phyloP scores from a whole-genome alignment of 2,797 vertebrate genomes.

The Urophycis tenuis region DNA sequence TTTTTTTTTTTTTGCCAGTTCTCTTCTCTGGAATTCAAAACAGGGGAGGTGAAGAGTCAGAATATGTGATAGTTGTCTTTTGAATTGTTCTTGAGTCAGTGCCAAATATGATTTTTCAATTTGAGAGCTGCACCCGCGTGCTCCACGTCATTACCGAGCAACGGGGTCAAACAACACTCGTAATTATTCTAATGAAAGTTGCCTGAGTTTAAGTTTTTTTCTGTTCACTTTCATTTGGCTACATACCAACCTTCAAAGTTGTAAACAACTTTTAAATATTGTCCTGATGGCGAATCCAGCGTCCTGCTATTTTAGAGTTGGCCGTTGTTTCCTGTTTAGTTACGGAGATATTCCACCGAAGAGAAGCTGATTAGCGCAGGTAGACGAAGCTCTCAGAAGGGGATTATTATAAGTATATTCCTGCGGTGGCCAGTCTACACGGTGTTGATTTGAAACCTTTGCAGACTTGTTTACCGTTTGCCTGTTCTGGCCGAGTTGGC shows the following conservation, averaged over 20 bases:
- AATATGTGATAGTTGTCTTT: not conserved
- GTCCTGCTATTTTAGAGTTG: too few species aligned
- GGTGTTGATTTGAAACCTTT: too few species aligned
- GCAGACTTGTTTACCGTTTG: too few species aligned
- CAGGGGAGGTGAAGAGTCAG: constrained; percentile 32
- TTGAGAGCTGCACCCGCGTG: not conserved
- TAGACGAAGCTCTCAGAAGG: too few species aligned
- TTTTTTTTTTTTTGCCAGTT: constrained; percentile 19
- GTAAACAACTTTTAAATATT: not conserved
- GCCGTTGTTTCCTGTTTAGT: too few species aligned
- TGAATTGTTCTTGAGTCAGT: not conserved
- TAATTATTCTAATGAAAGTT: not conserved
- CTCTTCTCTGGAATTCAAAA: constrained; percentile 24
- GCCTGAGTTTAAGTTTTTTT: not conserved
- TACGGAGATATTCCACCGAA: too few species aligned
- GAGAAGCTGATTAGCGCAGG: too few species aligned
- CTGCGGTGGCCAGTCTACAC: too few species aligned
- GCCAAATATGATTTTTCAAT: not conserved
- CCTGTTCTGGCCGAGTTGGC: too few species aligned
- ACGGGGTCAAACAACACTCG: not conserved
- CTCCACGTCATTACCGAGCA: not conserved
- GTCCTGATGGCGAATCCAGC: too few species aligned
- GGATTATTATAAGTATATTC: too few species aligned
- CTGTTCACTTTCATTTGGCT: not conserved
- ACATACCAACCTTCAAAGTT: not conserved